Percentiles rank a stretch among this genome's conserved stretches.
Evolutionary conservation across 1,140 invertebrate species (phyloP).

Genomic region (Condylostylus longicornis): DNA sequence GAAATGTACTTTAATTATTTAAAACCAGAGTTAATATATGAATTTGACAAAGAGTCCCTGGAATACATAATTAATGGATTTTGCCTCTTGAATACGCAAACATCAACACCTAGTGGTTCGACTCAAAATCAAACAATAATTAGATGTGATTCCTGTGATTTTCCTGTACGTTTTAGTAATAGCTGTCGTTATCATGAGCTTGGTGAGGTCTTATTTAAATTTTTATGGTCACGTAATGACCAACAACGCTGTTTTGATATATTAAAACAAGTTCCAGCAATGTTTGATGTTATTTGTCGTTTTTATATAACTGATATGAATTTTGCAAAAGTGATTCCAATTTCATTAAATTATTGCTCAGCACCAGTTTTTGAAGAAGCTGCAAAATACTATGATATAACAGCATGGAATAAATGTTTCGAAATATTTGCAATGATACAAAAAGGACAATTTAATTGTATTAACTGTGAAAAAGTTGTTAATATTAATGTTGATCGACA

Average conservation of each 20-base stretch:
- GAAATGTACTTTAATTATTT: constrained; percentile 32
- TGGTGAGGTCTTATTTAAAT: constrained; percentile 22
- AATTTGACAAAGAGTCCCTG: constrained; percentile 24
- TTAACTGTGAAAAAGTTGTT: constrained; percentile 25
- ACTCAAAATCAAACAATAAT: too few species aligned
- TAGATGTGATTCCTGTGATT: constrained; percentile 22
- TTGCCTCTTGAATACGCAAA: constrained; percentile 16
- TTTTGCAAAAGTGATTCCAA: constrained; percentile 24
- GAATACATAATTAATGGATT: constrained; percentile 26
- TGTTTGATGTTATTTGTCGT: constrained; percentile 25
- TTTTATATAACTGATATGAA: constrained; percentile 27
- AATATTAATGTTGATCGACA: constrained; percentile 19
- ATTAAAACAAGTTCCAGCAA: constrained; percentile 20
- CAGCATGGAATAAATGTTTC: constrained; percentile 24
- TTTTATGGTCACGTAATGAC: constrained; percentile 28
- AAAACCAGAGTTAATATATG: constrained; percentile 29
- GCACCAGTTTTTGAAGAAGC: constrained; percentile 21
- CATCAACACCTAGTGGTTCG: too few species aligned
- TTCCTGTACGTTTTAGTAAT: constrained; percentile 24
- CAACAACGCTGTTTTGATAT: constrained; percentile 29
- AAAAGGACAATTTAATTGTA: constrained; percentile 19
- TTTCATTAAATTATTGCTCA: constrained; percentile 24
- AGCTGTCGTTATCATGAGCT: constrained; percentile 24
- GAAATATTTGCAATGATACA: constrained; percentile 28
- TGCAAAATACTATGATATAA: constrained; percentile 16